Conservation (phyloP, 92 coral and sea anemone genomes). For the Porites evermanni region DNA sequence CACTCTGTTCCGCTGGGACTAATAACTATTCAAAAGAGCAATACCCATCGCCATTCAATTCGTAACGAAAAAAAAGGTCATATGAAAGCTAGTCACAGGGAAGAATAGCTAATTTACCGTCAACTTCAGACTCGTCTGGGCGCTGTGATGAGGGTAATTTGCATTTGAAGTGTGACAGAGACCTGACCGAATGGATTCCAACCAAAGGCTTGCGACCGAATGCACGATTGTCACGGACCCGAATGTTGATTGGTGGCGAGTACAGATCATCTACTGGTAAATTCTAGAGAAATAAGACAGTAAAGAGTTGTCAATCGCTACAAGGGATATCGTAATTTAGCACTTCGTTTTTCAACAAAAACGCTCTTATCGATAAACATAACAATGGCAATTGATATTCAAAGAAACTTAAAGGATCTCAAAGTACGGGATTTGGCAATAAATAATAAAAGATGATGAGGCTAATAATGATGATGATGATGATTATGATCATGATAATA, state of each 20-base stretch:
- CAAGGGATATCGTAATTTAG: background rate
- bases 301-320: background rate
- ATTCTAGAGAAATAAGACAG: constrained; percentile 57
- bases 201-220: constrained; percentile 98
- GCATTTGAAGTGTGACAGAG: constrained; percentile 76
- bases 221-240: constrained; percentile 93
- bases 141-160: constrained; percentile 66
- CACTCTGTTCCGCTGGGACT: no score
- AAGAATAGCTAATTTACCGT: constrained; percentile 40
- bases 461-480: no score
- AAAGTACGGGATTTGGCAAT: no score
- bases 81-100: no score
- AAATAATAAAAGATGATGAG: no score
- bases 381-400: no score
- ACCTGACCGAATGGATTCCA: constrained; percentile 89
- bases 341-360: no score
- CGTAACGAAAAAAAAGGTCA: background rate
- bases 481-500: no score
- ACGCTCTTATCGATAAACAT: no score
- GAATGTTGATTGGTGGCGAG: constrained; percentile 96
- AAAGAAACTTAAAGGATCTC: no score
- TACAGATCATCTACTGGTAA: constrained; percentile 96
- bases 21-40: no score
- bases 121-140: constrained; percentile 46
- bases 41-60: no score